Conservation (phyloP, 2,888 invertebrate species). For the Linnaemya tessellans region DNA sequence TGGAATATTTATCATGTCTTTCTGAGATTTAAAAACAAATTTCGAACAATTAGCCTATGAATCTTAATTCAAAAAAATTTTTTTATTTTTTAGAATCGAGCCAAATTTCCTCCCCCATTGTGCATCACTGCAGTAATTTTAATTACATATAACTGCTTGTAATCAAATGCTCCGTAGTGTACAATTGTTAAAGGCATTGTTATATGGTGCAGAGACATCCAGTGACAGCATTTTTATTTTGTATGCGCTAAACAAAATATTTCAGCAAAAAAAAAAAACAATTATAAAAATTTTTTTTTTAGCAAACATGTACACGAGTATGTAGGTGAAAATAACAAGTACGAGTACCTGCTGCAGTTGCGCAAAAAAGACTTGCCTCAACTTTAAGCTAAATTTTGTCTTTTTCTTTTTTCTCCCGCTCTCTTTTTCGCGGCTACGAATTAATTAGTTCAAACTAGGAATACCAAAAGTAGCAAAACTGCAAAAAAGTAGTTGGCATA, state of each 20-base stretch:
- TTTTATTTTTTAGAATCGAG: too few relatives aligned
- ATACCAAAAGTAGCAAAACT: constrained; percentile 26
- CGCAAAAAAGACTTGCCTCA: neutral
- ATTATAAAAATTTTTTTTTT: constrained; percentile 38
- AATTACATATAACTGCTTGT: neutral
- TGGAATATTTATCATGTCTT: too few relatives aligned
- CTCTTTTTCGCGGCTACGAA: constrained; percentile 30
- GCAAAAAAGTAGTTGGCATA: constrained; percentile 56
- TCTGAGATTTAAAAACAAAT: too few relatives aligned
- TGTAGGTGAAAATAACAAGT: constrained; percentile 40
- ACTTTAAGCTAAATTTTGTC: neutral
- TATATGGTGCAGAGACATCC: constrained; percentile 2
- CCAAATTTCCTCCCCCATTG: too few relatives aligned
- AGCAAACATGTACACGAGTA: neutral
- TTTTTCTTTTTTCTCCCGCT: neutral
- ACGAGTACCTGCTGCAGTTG: neutral
- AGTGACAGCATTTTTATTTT: constrained; percentile 48
- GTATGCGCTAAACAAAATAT: neutral
- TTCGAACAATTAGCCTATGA: too few relatives aligned
- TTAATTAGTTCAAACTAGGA: constrained; percentile 68
- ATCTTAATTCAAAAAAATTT: too few relatives aligned
- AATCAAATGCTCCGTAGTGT: constrained; percentile 5
- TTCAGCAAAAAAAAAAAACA: constrained; percentile 8
- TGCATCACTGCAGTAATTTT: too few relatives aligned
- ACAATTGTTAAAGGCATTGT: constrained; percentile 1